Percentiles rank a stretch among this genome's conserved stretches.
Conservation (phyloP, 2,888 invertebrate species). For the Diarsia brunnea region DNA sequence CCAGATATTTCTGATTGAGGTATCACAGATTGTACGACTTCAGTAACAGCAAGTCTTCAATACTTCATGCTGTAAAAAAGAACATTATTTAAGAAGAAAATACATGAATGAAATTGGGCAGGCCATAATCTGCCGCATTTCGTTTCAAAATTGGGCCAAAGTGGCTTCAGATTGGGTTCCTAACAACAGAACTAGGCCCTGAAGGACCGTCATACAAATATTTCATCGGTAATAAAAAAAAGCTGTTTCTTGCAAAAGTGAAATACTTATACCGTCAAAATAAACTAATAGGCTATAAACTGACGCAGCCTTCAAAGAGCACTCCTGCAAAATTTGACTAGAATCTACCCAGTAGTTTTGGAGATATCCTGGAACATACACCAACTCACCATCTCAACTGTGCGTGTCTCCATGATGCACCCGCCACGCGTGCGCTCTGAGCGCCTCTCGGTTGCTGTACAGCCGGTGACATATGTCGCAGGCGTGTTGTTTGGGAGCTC, state of each 20-base stretch:
- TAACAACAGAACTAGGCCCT: too few relatives aligned
- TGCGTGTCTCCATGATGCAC: constrained; percentile 45
- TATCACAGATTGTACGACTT: neutral
- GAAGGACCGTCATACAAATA: too few relatives aligned
- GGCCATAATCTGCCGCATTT: too few relatives aligned
- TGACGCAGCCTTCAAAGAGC: neutral
- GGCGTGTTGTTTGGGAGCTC: constrained; percentile 33
- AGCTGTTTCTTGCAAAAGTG: too few relatives aligned
- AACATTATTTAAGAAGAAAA: neutral
- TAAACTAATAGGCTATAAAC: too few relatives aligned
- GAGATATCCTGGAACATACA: neutral
- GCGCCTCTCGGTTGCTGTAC: constrained; percentile 62
- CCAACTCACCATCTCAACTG: constrained; percentile 19
- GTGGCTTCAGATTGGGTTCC: too few relatives aligned
- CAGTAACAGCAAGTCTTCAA: neutral
- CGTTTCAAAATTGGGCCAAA: too few relatives aligned
- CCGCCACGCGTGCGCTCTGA: constrained; percentile 64
- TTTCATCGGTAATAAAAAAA: too few relatives aligned
- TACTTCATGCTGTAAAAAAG: constrained; percentile 8
- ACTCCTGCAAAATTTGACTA: neutral
- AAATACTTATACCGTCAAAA: too few relatives aligned
- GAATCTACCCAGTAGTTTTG: neutral
- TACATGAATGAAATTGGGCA: too few relatives aligned
- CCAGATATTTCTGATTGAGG: neutral
- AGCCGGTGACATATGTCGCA: constrained; percentile 42